Evolutionary conservation across 2,797 vertebrate genomes (phyloP), one percentile per base, ranked within the genome.

Genomic region (Hippoglossus hippoglossus): DNA sequence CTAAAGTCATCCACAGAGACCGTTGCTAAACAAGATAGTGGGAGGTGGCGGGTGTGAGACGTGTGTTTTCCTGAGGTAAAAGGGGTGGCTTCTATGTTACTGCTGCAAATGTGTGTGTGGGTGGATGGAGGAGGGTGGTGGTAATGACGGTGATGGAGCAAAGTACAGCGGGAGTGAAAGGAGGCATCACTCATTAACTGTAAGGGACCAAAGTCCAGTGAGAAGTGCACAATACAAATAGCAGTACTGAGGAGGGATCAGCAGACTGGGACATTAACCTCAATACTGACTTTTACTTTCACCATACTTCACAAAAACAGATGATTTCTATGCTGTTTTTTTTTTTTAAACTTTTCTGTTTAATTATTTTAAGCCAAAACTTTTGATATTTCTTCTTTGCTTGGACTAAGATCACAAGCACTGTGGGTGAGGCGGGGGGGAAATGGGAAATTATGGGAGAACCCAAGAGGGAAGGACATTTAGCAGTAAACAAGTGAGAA

Each of bases 111-210:
- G 46, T 63, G 50, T 63, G 50, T 24, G 55, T 49, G 39, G 26
- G 57, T 53, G 49, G 64, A 26, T 65, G 26, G 52, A 18, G 61
- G 21, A 13, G 36, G 36, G 47, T 34, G 52, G 51, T 25, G 34
- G 36, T 57, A 24, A 63, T 60, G 36, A 53, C 1, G 1, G 1
- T 53, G 58, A 63, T 2, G 6, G 55, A 60, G 47, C 76, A 74
- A 77, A 34, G 80, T 84, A 26, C 73, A 81, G 56, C 49, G 21
- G 63, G 47, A 84, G 77, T 50, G 67, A 87, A 67, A 65, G 44
- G 64, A 63, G 73, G 60, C 19, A 46, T 91, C 71, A 89, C 49
- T 92, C 59, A 93, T 93, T 94, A 92, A 92, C 91, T 81, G 75
- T 49, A 72, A 74, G 51, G 61, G 90, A 41, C 52, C 85, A 89